Conservation (phyloP, 1,140 invertebrate genomes). For the Whitmania pigra region DNA sequence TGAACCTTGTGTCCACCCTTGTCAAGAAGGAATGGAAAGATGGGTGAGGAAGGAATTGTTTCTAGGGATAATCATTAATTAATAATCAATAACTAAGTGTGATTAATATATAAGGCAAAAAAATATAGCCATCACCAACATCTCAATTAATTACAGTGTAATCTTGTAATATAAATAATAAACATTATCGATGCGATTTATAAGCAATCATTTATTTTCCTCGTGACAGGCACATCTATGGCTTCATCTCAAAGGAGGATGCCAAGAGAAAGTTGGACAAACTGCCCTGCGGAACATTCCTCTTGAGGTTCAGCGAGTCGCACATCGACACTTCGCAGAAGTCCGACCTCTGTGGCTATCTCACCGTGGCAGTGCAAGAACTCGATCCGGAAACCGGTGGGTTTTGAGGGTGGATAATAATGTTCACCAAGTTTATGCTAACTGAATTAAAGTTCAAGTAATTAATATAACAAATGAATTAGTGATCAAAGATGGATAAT, state of each 20-base stretch:
- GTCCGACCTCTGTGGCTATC: constrained; percentile 21
- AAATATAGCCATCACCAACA: not conserved
- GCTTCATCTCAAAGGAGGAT: constrained; percentile 22
- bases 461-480: no score
- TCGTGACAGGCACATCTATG: constrained; percentile 19
- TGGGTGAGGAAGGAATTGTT: constrained; percentile 5
- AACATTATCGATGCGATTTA: not conserved
- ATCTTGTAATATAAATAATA: no score
- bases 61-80: no score
- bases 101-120: not conserved
- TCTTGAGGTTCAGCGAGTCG: constrained; percentile 24
- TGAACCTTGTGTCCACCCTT: constrained; percentile 9
- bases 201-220: not conserved
- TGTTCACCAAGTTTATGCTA: not conserved
- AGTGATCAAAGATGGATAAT: no score
- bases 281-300: constrained; percentile 15
- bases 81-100: not conserved
- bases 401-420: not conserved
- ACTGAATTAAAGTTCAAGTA: constrained; percentile 3
- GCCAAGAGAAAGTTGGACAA: constrained; percentile 14
- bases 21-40: constrained; percentile 12
- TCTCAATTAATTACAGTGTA: not conserved
- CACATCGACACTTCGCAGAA: constrained; percentile 21
- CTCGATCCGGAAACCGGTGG: constrained; percentile 17
- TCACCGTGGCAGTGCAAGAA: constrained; percentile 21